Percentiles rank a stretch among this genome's conserved stretches.
phyloP scores from a whole-genome alignment of 2,797 vertebrate genomes.

The Silurus aristotelis region DNA sequence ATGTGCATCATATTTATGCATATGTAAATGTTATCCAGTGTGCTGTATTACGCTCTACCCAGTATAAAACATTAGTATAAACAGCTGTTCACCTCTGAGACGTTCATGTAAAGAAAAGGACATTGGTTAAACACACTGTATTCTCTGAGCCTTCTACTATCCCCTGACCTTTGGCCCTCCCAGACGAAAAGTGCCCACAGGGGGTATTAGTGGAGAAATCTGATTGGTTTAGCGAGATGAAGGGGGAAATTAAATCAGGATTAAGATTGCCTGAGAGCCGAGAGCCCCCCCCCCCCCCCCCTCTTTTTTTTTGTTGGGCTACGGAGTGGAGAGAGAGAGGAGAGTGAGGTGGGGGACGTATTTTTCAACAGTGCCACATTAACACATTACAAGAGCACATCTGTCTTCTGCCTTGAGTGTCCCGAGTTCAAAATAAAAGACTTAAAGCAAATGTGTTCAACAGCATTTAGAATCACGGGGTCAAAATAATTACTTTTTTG shows the following conservation, averaged over 20 bases:
- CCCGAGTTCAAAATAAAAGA: slow-evolving; percentile 9
- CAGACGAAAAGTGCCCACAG: slow-evolving; percentile 50
- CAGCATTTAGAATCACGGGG: background rate
- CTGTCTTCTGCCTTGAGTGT: background rate
- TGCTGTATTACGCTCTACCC: background rate
- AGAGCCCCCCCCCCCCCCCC: slow-evolving; percentile 6
- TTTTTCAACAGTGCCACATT: slow-evolving; percentile 31
- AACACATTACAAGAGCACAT: slow-evolving; percentile 24
- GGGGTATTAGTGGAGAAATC: slow-evolving; percentile 53
- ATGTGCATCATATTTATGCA: background rate
- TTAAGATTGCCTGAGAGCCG: no score
- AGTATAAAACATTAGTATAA: background rate
- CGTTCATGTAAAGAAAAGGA: background rate
- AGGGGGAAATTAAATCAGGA: slow-evolving; percentile 83
- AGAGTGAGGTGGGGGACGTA: background rate
- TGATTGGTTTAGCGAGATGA: slow-evolving; percentile 55
- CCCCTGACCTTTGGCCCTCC: slow-evolving; percentile 45
- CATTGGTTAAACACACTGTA: slow-evolving; percentile 39
- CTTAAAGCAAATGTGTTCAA: slow-evolving; percentile 1
- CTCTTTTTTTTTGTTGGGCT: slow-evolving; percentile 41
- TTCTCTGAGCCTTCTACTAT: slow-evolving; percentile 25
- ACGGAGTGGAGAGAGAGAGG: slow-evolving; percentile 20
- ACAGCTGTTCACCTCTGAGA: slow-evolving; percentile 12
- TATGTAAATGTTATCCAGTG: background rate
- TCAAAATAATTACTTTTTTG: slow-evolving; percentile 73